phyloP scores from a whole-genome alignment of 2,797 vertebrate species.

The Australoheros facetus region DNA sequence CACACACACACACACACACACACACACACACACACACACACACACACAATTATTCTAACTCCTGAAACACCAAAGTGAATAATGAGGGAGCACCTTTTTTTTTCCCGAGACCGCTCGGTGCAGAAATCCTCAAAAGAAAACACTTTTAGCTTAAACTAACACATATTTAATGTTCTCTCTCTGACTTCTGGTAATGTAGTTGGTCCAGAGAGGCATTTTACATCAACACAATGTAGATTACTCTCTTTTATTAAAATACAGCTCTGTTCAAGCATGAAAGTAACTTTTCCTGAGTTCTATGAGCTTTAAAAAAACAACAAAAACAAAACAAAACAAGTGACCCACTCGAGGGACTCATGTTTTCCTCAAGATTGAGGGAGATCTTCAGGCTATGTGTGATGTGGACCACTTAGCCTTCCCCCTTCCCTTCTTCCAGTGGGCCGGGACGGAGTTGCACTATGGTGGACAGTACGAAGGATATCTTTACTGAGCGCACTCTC shows the following conservation, averaged over 20 bases:
- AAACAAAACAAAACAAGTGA: constrained; percentile 33
- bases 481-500: constrained; percentile 69
- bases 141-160: constrained; percentile 64
- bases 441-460: constrained; percentile 62
- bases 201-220: constrained; percentile 58
- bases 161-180: constrained; percentile 61
- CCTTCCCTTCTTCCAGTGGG: constrained; percentile 49
- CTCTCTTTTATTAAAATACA: constrained; percentile 78
- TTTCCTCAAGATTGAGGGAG: constrained; percentile 82
- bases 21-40: neutral
- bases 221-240: constrained; percentile 66
- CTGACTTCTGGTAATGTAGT: constrained; percentile 61
- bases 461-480: constrained; percentile 66
- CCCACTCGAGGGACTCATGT: constrained; percentile 66
- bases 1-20: neutral
- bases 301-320: constrained; percentile 49
- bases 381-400: constrained; percentile 79
- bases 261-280: constrained; percentile 75
- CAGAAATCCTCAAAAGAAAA: constrained; percentile 56
- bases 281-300: constrained; percentile 69
- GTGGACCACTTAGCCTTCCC: constrained; percentile 68
- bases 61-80: constrained; percentile 49
- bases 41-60: constrained; percentile 25
- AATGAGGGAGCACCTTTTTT: constrained; percentile 50
- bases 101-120: constrained; percentile 24